Conservation (phyloP, 2,797 vertebrate species). For the Rhabdophis nuchalis region DNA sequence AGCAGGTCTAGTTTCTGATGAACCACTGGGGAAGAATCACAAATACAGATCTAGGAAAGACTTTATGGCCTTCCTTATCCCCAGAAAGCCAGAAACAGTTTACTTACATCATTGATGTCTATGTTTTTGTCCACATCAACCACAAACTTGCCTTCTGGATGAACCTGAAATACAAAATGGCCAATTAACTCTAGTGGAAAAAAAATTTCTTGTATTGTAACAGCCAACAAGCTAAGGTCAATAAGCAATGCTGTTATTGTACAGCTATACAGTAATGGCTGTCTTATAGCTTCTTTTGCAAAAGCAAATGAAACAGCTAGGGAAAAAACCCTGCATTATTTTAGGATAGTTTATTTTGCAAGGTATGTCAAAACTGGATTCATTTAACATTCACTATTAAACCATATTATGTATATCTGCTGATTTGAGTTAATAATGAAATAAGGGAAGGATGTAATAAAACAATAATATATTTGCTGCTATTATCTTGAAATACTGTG, state of each 20-base stretch:
- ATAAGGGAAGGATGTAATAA: not conserved
- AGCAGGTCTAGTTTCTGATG: not conserved
- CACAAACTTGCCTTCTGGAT: slow-evolving; percentile 97
- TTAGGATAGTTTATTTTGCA: not conserved
- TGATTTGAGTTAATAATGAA: not conserved
- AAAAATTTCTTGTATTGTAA: not conserved
- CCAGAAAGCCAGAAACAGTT: not conserved
- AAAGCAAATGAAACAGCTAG: not conserved
- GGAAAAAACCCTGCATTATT: not conserved
- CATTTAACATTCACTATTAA: not conserved
- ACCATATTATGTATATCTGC: not conserved
- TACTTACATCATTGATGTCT: slow-evolving; percentile 95
- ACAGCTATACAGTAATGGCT: no score
- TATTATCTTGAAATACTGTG: not conserved
- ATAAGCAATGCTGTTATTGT: not conserved
- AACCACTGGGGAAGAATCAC: no score
- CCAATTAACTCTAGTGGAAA: rapidly evolving
- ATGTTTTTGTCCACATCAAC: slow-evolving; percentile 99
- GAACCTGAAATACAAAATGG: slow-evolving; percentile 77
- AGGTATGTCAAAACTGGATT: not conserved
- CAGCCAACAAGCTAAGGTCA: not conserved
- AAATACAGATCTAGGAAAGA: not conserved
- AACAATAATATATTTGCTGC: not conserved
- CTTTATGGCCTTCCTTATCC: not conserved
- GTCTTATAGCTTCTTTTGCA: no score